Base-by-base conservation (phyloP, 2,797 vertebrate species). In the Vireo griseus region DNA sequence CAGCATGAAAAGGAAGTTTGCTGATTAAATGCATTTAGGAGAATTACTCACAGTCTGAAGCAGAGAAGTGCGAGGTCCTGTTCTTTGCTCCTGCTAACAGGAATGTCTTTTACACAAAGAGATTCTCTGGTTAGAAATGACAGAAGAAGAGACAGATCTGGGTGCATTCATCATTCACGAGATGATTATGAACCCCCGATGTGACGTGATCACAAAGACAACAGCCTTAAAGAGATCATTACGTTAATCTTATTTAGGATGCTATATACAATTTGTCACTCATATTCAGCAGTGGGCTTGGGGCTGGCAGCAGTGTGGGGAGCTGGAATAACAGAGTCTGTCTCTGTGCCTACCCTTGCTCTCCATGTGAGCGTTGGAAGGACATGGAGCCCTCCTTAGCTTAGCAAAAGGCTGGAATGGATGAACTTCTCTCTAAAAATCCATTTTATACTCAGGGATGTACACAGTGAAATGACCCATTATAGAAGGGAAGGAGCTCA, bases 11-110 rank as follows among this genome's bases (percentile, higher is more conserved):
- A 83, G 88, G 93, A 94, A 94, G 94, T 94, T 94, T 92, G 91
- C 90, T 92, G 95, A 94, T 96, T 91, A 95, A 96, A 96, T 92
- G 91, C 93, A 72, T 96, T 96, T 94, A 91, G 85, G 81, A 89
- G 92, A 94, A 96, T 94, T 95, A 94, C 88, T 96, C 86, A 92
- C 91, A 94, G 61, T 83, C 89, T 86, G 73, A 73, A 93, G 94
- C 25, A 4, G 86, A 72, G 88, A 84, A 95, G 90, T 83, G 75
- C 21, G 50, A 96, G 91, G 93, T 91, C 91, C 85, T 83, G 72
- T 91, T 88, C 96, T 86, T 86, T 14, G 5, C 57, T 89, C 61
- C 79, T 86, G 78, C 85, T 95, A 91, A 79, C 72, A 88, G 73
- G 31, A 59, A 87, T 94, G 68, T 86, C 82, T 94, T 77, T 89